phyloP scores from a whole-genome alignment of 2,888 invertebrate species.

The Holacanthella duospinosa region DNA sequence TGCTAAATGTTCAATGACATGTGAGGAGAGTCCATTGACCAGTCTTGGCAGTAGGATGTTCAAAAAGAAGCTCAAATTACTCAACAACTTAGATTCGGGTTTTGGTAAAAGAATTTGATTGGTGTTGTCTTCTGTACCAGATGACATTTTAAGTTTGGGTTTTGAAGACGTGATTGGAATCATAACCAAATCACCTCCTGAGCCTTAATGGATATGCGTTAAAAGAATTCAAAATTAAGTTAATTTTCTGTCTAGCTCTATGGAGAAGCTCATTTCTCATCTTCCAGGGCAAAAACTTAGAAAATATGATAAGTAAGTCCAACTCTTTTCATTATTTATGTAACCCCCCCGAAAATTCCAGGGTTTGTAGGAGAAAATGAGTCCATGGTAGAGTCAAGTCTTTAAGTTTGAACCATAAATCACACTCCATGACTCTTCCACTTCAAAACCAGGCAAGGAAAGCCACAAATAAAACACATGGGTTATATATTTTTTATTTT shows the following conservation, averaged over 20 bases:
- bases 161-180: too few species aligned
- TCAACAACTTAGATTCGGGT: too few species aligned
- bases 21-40: too few species aligned
- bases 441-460: background rate
- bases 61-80: too few species aligned
- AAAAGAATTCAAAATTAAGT: background rate
- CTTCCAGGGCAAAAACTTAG: background rate
- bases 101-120: too few species aligned
- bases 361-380: background rate
- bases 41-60: too few species aligned
- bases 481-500: too few species aligned
- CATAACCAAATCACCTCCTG: too few species aligned
- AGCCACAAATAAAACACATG: constrained; percentile 7
- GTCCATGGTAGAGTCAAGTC: constrained; percentile 8
- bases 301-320: background rate
- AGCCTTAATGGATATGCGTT: background rate
- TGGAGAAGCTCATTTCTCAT: background rate
- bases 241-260: background rate
- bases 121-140: too few species aligned
- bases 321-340: background rate
- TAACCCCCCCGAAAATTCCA: constrained; percentile 2
- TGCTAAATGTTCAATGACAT: too few species aligned
- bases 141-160: too few species aligned
- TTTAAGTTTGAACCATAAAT: constrained; percentile 37
- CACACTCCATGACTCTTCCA: constrained; percentile 36